Conservation (phyloP, 2,113 vertebrate species). For the Pedetes capensis region DNA sequence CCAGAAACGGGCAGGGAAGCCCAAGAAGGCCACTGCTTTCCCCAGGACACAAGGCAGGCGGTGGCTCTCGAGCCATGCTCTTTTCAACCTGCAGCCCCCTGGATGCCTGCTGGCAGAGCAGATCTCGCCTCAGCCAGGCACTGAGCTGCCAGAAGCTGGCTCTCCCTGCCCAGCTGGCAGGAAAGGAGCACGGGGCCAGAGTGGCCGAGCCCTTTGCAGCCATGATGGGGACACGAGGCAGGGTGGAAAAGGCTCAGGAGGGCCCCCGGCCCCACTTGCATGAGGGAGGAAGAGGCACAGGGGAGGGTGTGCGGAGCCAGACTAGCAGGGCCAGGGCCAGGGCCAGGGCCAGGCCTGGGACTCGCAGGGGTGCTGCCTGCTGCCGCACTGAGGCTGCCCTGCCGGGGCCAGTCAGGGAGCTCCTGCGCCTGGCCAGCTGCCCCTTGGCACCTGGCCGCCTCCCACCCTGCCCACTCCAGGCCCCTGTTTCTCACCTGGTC, state of each 20-base stretch:
- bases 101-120: not conserved
- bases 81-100: not conserved
- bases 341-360: not conserved
- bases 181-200: too few relatives aligned
- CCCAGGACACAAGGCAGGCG: not conserved
- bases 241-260: too few relatives aligned
- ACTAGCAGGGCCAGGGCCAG: not conserved
- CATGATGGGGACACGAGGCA: too few relatives aligned
- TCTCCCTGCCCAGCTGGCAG: too few relatives aligned
- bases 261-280: too few relatives aligned
- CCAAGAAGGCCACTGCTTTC: not conserved
- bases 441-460: not conserved
- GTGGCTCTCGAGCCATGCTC: not conserved
- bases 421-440: not conserved
- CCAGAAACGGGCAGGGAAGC: not conserved
- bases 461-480: slow-evolving; percentile 26
- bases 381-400: not conserved
- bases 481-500: slow-evolving; percentile 93
- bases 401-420: not conserved
- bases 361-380: not conserved
- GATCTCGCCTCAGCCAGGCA: not conserved
- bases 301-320: not conserved
- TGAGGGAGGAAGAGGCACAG: not conserved
- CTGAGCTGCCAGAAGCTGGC: too few relatives aligned
- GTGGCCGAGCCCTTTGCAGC: too few relatives aligned